These are phyloP conservation scores for Parazoanthus swiftii DNA, from an alignment of 92 coral and sea anemone species.

Conservation along the genomic window DNA sequence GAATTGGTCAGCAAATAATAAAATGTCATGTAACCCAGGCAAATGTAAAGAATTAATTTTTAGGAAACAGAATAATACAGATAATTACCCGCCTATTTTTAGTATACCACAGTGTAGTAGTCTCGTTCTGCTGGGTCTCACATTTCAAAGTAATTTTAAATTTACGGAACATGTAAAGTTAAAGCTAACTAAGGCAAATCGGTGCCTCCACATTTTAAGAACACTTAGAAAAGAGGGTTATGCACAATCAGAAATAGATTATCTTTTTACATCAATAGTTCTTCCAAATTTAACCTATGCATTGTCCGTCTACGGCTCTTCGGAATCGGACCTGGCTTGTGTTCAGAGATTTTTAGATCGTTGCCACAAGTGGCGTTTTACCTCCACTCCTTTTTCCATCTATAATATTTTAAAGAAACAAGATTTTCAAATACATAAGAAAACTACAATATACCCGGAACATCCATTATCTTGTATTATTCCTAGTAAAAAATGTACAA, in stretches of 20 bases:
- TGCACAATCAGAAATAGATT: slow-evolving; percentile 35
- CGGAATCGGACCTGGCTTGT: neutral
- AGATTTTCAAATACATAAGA: slow-evolving; percentile 6
- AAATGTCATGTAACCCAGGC: slow-evolving; percentile 56
- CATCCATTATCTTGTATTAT: slow-evolving; percentile 10
- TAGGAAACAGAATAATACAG: slow-evolving; percentile 29
- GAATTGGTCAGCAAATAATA: slow-evolving; percentile 37
- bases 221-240: slow-evolving; percentile 38
- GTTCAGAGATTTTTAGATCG: slow-evolving; percentile 23
- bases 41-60: slow-evolving; percentile 56
- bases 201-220: slow-evolving; percentile 40
- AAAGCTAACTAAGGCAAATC: slow-evolving; percentile 32
- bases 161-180: slow-evolving; percentile 29
- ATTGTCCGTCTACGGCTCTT: slow-evolving; percentile 25
- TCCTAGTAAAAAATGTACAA: neutral
- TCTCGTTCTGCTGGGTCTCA: slow-evolving; percentile 19
- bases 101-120: slow-evolving; percentile 22
- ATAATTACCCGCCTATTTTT: neutral
- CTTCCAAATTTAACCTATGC: slow-evolving; percentile 38
- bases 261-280: slow-evolving; percentile 29
- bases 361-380: slow-evolving; percentile 23
- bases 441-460: neutral
- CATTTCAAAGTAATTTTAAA: slow-evolving; percentile 32
- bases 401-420: slow-evolving; percentile 1
- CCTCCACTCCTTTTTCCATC: slow-evolving; percentile 10